phyloP scores from a whole-genome alignment of 2,888 invertebrate species.

The Priocnemis perturbator region DNA sequence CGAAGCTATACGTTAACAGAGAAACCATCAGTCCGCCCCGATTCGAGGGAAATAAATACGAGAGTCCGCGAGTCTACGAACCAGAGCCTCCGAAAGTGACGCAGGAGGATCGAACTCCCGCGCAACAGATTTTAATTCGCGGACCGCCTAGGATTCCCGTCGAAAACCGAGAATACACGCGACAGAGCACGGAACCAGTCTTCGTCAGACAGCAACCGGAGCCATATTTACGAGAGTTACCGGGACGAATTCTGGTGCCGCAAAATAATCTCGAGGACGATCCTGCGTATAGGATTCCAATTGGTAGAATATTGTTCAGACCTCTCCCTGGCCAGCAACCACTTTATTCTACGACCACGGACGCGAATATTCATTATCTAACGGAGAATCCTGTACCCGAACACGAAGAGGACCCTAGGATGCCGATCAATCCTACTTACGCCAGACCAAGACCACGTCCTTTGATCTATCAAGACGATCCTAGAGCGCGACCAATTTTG shows the following conservation, averaged over 20 bases:
- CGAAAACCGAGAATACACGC: conserved; percentile 61
- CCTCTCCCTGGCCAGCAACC: conserved; percentile 60
- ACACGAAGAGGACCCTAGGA: conserved; percentile 59
- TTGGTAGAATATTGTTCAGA: conserved; percentile 61
- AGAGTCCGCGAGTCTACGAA: conserved; percentile 59
- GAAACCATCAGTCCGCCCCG: conserved; percentile 65
- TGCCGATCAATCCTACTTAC: conserved; percentile 55
- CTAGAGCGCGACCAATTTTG: conserved; percentile 56
- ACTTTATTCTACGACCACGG: conserved; percentile 62
- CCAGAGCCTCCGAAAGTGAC: conserved; percentile 56
- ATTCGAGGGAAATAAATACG: conserved; percentile 64
- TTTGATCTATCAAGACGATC: conserved; percentile 57
- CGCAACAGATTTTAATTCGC: conserved; percentile 63
- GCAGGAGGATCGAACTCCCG: conserved; percentile 61
- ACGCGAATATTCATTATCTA: conserved; percentile 67
- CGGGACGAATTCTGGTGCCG: conserved; percentile 58
- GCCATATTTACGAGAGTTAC: conserved; percentile 61
- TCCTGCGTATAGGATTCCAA: conserved; percentile 58
- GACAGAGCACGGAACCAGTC: conserved; percentile 64
- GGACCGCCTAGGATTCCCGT: conserved; percentile 42
- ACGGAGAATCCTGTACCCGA: conserved; percentile 64
- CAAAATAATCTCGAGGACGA: conserved; percentile 61
- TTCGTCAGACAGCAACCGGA: conserved; percentile 65
- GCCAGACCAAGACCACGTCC: conserved; percentile 57
- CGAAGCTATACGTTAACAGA: conserved; percentile 60